Percentiles rank a stretch among this genome's conserved stretches.
phyloP scores from a whole-genome alignment of 2,797 vertebrate genomes.

The Kryptopterus vitreolus region DNA sequence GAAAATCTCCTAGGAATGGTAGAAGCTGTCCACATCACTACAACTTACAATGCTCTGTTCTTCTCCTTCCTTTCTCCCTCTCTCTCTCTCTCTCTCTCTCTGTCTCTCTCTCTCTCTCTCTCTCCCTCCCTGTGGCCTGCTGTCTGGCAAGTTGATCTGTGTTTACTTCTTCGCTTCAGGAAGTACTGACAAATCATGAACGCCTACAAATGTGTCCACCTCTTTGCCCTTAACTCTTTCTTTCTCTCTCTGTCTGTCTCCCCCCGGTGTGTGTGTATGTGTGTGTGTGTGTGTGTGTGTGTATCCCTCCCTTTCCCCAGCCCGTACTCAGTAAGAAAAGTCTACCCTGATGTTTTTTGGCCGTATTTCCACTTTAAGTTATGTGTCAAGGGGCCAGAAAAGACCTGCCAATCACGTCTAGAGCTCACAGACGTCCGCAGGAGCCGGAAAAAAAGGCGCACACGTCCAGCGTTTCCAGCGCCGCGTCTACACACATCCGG shows the following conservation, averaged over 20 bases:
- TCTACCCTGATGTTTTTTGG: slow-evolving; percentile 63
- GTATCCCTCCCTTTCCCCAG: neutral
- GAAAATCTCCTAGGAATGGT: slow-evolving; percentile 45
- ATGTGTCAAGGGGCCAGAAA: slow-evolving; percentile 62
- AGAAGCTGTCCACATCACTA: slow-evolving; percentile 46
- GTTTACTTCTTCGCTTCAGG: slow-evolving; percentile 53
- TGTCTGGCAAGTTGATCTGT: slow-evolving; percentile 55
- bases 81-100: slow-evolving; percentile 9
- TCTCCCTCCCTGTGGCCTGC: slow-evolving; percentile 29
- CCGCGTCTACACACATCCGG: slow-evolving; percentile 13
- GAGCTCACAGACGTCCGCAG: slow-evolving; percentile 48
- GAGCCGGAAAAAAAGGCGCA: slow-evolving; percentile 18
- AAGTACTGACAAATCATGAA: slow-evolving; percentile 54
- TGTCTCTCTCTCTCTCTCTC: slow-evolving; percentile 20
- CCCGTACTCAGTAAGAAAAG: slow-evolving; percentile 50
- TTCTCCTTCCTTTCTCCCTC: neutral
- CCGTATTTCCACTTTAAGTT: slow-evolving; percentile 61
- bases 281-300: neutral
- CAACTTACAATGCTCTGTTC: slow-evolving; percentile 37
- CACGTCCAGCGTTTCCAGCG: slow-evolving; percentile 10
- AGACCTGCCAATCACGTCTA: slow-evolving; percentile 63
- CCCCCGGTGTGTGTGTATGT: slow-evolving; percentile 14
- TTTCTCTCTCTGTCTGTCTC: slow-evolving; percentile 6
- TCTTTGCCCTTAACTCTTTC: slow-evolving; percentile 32
- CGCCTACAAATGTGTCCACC: slow-evolving; percentile 37